Evolutionary conservation across 2,797 vertebrate species (phyloP), one percentile per base, ranked within the genome.

Genomic region (Eupleurogrammus muticus): DNA sequence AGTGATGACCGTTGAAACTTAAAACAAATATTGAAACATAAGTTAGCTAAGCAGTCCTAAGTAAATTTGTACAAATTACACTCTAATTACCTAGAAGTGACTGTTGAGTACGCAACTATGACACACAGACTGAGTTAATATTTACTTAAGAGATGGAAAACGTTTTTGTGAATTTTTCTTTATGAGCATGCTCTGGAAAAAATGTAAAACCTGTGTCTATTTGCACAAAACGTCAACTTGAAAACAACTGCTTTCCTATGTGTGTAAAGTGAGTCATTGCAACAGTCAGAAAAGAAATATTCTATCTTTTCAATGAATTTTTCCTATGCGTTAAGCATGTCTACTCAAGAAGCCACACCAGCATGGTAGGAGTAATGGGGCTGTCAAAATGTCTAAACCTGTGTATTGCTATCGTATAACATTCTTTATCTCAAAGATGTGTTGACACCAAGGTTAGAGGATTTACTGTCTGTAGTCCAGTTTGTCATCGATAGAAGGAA

Each of bases 391-490:
- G 17, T 47, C 20, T 47, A 35, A 16, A 28, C 17, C 17, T 4
- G 17, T 54, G 34, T 49, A 9, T 13, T 28, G 11, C 24, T 11
- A 32, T 56, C 12, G 10, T 23, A 17, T 49, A 13, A 24, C 57
- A 38, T 24, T 54, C 70, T 55, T 54, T 20, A 69, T 58, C 21
- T 46, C 36, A 14, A 63, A 77, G 24, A 52, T 23, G 8, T 57
- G 40, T 48, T 57, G 32, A 59, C 34, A 44, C 13, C 65, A 70
- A 71, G 60, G 64, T 70, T 54, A 21, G 13, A 57, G 49, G 60
- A 73, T 77, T 83, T 65, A 66, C 58, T 66, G 14, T 34, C 42
- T n/a, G 20, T 14, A 35, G 35, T 59, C 20, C 42, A 17, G 12
- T 42, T 9, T 48, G 35, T 61, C 53, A 13, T 61, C 32, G 40